These are phyloP conservation scores for Nineta flava DNA, from an alignment of 2,888 invertebrate genomes.

Conservation along the genomic window DNA sequence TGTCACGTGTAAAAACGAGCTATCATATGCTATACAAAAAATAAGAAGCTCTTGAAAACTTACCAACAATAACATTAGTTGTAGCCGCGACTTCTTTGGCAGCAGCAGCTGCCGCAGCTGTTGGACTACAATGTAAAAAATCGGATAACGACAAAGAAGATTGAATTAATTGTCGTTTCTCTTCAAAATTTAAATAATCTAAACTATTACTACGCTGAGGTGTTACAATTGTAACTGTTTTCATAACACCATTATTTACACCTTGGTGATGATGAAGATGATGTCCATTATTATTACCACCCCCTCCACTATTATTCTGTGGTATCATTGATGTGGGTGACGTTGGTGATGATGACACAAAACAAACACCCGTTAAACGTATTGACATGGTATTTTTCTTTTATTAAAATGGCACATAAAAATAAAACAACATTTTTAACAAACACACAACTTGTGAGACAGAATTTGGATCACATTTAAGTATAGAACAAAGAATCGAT, in stretches of 20 bases:
- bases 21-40: too few species aligned
- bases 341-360: slow-evolving; percentile 13
- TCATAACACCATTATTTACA: slow-evolving; percentile 18
- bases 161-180: slow-evolving; percentile 77
- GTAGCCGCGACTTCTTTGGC: slow-evolving; percentile 20
- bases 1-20: too few species aligned
- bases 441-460: too few species aligned
- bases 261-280: too few species aligned
- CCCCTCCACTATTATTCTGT: background rate
- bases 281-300: slow-evolving; percentile 7
- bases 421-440: too few species aligned
- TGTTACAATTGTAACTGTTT: slow-evolving; percentile 49
- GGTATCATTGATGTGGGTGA: slow-evolving; percentile 4
- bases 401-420: background rate
- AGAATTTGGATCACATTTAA: too few species aligned
- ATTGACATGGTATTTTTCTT: slow-evolving; percentile 19
- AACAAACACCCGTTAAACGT: slow-evolving; percentile 20
- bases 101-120: slow-evolving; percentile 28
- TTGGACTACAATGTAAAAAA: slow-evolving; percentile 58
- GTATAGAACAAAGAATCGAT: too few species aligned
- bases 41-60: too few species aligned
- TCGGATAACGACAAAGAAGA: slow-evolving; percentile 76
- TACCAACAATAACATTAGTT: slow-evolving; percentile 25
- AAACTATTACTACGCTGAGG: slow-evolving; percentile 68
- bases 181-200: slow-evolving; percentile 83